These are phyloP conservation scores for Nasonia vitripennis DNA, from an alignment of 1,140 invertebrate species.

Conservation along the genomic window DNA sequence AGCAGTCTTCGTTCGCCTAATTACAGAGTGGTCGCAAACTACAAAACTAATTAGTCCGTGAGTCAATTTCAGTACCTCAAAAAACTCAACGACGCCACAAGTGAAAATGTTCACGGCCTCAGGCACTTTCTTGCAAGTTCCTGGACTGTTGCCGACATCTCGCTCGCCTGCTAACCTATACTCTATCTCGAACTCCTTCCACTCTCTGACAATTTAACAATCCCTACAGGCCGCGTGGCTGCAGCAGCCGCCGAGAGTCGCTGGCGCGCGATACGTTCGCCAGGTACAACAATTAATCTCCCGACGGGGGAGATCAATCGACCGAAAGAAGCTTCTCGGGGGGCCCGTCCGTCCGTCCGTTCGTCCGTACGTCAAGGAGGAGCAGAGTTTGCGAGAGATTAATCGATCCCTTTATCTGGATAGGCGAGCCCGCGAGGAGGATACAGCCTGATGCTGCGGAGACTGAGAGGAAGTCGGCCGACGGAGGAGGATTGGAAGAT, in stretches of 20 bases:
- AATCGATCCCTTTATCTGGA: slow-evolving; percentile 62
- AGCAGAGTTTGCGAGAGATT: slow-evolving; percentile 60
- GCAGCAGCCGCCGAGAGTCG: slow-evolving; percentile 11
- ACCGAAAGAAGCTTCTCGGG: slow-evolving; percentile 58
- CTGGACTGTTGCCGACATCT: slow-evolving; percentile 34
- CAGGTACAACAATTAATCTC: slow-evolving; percentile 62
- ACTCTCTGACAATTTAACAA: slow-evolving; percentile 40
- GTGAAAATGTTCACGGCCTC: background rate
- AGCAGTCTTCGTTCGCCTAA: too few relatives aligned
- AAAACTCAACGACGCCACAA: background rate
- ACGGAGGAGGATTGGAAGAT: background rate
- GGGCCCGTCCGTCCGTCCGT: slow-evolving; percentile 12
- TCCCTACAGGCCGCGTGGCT: slow-evolving; percentile 6
- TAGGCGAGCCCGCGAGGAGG: slow-evolving; percentile 46
- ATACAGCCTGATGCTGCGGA: background rate
- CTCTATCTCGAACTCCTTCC: slow-evolving; percentile 27
- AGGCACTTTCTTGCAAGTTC: slow-evolving; percentile 12
- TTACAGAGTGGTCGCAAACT: background rate
- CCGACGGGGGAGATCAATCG: slow-evolving; percentile 59
- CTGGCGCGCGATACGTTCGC: slow-evolving; percentile 9
- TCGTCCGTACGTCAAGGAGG: slow-evolving; percentile 12
- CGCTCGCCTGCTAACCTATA: slow-evolving; percentile 40
- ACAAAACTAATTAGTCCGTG: background rate
- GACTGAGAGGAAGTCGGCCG: background rate
- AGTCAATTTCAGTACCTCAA: background rate